Percentiles rank a stretch among this genome's conserved stretches.
Conservation (phyloP, 2,888 invertebrate genomes). For the Tetranychus truncatus region DNA sequence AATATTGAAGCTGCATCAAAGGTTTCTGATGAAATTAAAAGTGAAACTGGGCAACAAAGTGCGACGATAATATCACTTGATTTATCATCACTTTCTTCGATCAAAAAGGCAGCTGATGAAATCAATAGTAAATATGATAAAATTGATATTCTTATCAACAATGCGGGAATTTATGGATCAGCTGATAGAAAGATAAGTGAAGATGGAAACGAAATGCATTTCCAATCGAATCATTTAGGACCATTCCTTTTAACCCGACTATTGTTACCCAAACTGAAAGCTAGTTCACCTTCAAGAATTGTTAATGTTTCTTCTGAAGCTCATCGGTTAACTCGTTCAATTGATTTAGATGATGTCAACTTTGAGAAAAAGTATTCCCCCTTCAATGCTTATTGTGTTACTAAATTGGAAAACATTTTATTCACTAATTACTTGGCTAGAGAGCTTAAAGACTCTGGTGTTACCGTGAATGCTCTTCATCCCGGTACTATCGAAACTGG, state of each 20-base stretch:
- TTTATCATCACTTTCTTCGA: conserved; percentile 35
- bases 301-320: conserved; percentile 28
- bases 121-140: conserved; percentile 51
- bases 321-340: conserved; percentile 24
- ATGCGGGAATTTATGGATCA: conserved; percentile 53
- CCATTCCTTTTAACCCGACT: conserved; percentile 81
- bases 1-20: conserved; percentile 52
- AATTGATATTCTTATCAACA: conserved; percentile 65
- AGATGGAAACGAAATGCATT: conserved; percentile 67
- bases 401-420: conserved; percentile 23
- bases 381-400: conserved; percentile 19
- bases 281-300: conserved; percentile 24
- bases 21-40: conserved; percentile 33
- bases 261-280: conserved; percentile 35
- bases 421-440: conserved; percentile 22
- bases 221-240: conserved; percentile 83
- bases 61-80: conserved; percentile 38
- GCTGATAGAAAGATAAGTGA: conserved; percentile 42
- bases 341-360: conserved; percentile 28
- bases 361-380: conserved; percentile 1
- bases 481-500: conserved; percentile 19
- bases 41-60: conserved; percentile 29
- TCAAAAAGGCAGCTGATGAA: conserved; percentile 59
- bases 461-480: conserved; percentile 20
- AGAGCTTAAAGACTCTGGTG: conserved; percentile 16